Base-by-base conservation (phyloP, 2,797 vertebrate genomes). In the Chromis chromis region DNA sequence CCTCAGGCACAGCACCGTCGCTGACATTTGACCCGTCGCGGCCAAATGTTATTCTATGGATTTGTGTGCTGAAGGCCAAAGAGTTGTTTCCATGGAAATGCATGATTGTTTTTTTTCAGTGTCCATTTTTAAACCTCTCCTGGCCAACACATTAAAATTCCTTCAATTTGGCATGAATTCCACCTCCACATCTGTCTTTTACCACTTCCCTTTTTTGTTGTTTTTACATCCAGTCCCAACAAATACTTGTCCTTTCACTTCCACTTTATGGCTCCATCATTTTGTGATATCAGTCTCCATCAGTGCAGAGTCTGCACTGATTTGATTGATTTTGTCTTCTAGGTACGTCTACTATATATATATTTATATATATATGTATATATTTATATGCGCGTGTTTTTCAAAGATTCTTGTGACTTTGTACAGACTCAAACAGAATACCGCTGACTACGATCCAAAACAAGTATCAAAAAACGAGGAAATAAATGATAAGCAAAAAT, bases 341-440 rank as follows among this genome's bases (percentile, higher is more conserved):
- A 82, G 78, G 75, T 88, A 85, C 76, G 88, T 86, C 76, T 87
- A 89, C 74, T 88, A 86, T 89, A 87, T 88, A 84, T 86, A 80
- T 87, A 76, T 88, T 63, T 87, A 74, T 86, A 74, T 83, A 60
- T 81, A 63, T 86, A 65, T 83, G 60, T 82, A 25, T 74, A 19
- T 86, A 28, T 85, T 27, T 85, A 49, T 79, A 25, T 71, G 57
- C 76, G 77, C 82, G 59, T 65, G 59, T 85, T 85, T 83, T 90
- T 81, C 65, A 74, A 85, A 89, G 85, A 84, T 81, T 85, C 78
- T 78, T 70, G 81, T 89, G 86, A 85, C 89, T 89, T 91, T 94
- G 85, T 93, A 93, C 90, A 91, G 84, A 90, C 88, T 84, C 82
- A 79, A 74, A 83, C 24, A 73, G 54, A 83, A 88, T 67, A 84